Evolutionary conservation across 2,888 invertebrate genomes (phyloP).

Genomic region (Archips xylosteana): DNA sequence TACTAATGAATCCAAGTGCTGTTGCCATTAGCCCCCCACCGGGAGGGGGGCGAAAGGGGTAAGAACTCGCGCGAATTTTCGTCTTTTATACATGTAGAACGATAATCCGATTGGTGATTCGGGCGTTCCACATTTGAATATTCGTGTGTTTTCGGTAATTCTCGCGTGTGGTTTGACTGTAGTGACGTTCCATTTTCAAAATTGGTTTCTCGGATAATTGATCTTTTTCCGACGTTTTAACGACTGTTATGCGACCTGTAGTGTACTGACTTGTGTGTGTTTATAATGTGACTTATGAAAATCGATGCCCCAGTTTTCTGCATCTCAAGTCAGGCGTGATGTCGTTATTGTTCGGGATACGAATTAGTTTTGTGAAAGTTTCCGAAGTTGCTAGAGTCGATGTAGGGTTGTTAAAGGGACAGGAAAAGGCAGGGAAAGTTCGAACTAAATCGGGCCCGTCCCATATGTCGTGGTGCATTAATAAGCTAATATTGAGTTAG

Average conservation of each 20-base stretch:
- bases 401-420: slow-evolving; percentile 33
- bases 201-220: slow-evolving; percentile 51
- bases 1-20: slow-evolving; percentile 86
- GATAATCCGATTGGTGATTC: slow-evolving; percentile 84
- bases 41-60: slow-evolving; percentile 69
- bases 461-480: slow-evolving; percentile 56
- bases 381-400: slow-evolving; percentile 19
- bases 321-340: slow-evolving; percentile 27
- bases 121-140: slow-evolving; percentile 80
- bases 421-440: slow-evolving; percentile 44
- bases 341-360: slow-evolving; percentile 20
- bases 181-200: slow-evolving; percentile 60
- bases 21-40: slow-evolving; percentile 73
- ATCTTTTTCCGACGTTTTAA: slow-evolving; percentile 25
- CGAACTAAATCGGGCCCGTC: slow-evolving; percentile 42
- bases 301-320: slow-evolving; percentile 38
- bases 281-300: slow-evolving; percentile 5
- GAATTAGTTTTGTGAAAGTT: slow-evolving; percentile 40
- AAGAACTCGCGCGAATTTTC: slow-evolving; percentile 79
- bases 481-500: slow-evolving; percentile 76
- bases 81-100: slow-evolving; percentile 84
- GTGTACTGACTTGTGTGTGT: too few relatives aligned
- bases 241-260: slow-evolving; percentile 13
- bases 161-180: slow-evolving; percentile 61
- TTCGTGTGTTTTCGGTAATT: slow-evolving; percentile 75